Evolutionary conservation across 2,113 vertebrate genomes (phyloP).

Genomic region (Salvelinus fontinalis): DNA sequence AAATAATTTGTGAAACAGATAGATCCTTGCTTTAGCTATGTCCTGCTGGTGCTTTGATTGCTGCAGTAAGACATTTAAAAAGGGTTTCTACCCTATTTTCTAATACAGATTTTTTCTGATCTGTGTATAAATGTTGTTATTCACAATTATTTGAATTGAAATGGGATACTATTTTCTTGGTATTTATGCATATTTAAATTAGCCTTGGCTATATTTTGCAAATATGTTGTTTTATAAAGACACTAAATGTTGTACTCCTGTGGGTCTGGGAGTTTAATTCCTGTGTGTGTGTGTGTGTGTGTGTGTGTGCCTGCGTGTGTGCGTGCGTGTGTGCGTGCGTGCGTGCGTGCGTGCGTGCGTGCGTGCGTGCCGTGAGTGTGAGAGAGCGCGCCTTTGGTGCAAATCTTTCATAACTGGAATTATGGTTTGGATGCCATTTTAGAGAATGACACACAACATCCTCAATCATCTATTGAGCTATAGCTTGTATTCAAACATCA

Average conservation of each 20-base stretch:
- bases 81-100: constrained; percentile 48
- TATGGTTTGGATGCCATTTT: neutral
- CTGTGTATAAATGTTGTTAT: constrained; percentile 60
- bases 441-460: too few species aligned
- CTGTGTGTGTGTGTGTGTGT: too few species aligned
- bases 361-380: too few species aligned
- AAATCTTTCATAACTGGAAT: neutral
- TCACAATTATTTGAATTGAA: constrained; percentile 65
- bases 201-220: constrained; percentile 83
- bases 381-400: neutral
- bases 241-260: constrained; percentile 71
- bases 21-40: constrained; percentile 61
- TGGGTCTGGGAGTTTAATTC: constrained; percentile 25
- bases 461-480: too few species aligned
- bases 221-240: constrained; percentile 82
- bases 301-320: too few species aligned
- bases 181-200: constrained; percentile 84
- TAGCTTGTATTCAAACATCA: too few species aligned
- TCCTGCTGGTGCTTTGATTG: constrained; percentile 56
- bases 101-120: constrained; percentile 61
- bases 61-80: constrained; percentile 64
- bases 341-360: too few species aligned
- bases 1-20: constrained; percentile 64
- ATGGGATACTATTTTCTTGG: constrained; percentile 78
- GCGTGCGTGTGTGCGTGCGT: too few species aligned